phyloP scores from a whole-genome alignment of 2,797 vertebrate species.

The Chaetodon trifasciatus region DNA sequence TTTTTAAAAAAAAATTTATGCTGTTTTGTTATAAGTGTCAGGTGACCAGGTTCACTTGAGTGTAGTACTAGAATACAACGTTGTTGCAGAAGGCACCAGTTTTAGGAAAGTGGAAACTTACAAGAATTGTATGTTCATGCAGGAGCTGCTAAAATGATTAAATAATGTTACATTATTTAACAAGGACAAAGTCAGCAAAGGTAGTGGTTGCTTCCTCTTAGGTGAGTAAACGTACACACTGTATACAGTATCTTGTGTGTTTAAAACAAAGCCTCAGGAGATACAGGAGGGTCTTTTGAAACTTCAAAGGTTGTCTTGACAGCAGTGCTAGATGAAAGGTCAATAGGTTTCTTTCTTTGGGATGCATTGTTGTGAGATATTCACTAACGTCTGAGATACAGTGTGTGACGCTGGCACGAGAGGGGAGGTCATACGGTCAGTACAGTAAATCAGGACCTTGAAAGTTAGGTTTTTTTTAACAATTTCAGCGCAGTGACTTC shows the following conservation, averaged over 20 bases:
- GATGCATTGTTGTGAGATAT: constrained; percentile 9
- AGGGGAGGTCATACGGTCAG: constrained; percentile 40
- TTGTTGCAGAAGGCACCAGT: neutral
- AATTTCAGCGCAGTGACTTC: neutral
- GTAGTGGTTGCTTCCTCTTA: neutral
- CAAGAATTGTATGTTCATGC: neutral
- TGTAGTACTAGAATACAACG: neutral
- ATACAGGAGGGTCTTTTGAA: constrained; percentile 7
- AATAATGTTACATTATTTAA: neutral
- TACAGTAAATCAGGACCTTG: neutral
- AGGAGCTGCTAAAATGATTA: neutral
- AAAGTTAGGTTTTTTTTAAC: neutral
- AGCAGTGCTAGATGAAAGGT: constrained; percentile 38
- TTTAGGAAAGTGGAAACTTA: neutral
- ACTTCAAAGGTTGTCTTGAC: constrained; percentile 8
- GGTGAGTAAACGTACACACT: neutral
- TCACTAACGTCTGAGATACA: constrained; percentile 23
- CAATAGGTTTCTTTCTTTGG: constrained; percentile 27
- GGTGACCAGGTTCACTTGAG: neutral
- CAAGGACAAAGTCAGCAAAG: neutral
- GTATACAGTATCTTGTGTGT: neutral
- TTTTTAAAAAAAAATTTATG: no score
- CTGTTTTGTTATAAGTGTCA: neutral
- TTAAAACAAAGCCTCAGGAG: constrained; percentile 7
- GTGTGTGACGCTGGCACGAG: neutral